phyloP scores from a whole-genome alignment of 1,140 invertebrate species.

The Ostrea edulis region DNA sequence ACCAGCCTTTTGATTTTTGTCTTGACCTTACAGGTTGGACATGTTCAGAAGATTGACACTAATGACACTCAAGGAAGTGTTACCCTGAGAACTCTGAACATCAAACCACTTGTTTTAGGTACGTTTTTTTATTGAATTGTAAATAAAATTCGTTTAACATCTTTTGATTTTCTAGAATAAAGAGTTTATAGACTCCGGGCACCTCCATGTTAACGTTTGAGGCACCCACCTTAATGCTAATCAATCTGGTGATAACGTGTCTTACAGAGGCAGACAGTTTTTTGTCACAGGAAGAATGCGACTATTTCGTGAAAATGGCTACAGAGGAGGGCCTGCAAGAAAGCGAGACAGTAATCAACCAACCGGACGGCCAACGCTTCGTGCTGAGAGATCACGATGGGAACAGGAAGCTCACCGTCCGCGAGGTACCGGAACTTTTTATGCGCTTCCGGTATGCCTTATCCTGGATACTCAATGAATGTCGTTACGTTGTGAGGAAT shows the following conservation, averaged over 20 bases:
- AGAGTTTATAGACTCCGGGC: background rate
- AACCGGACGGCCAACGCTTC: constrained; percentile 8
- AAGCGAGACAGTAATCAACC: constrained; percentile 29
- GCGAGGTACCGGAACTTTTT: background rate
- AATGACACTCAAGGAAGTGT: constrained; percentile 32
- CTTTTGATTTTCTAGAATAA: too few species aligned
- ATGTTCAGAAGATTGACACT: constrained; percentile 24
- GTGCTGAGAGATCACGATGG: constrained; percentile 35
- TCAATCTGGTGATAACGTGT: background rate
- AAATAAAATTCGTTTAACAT: too few species aligned
- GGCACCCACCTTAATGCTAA: background rate
- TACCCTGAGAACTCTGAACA: constrained; percentile 22
- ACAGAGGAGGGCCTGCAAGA: constrained; percentile 27
- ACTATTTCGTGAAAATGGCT: constrained; percentile 40
- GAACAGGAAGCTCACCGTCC: constrained; percentile 21
- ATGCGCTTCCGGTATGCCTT: too few species aligned
- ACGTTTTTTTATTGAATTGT: background rate
- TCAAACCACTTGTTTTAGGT: constrained; percentile 35
- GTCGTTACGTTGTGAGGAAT: too few species aligned
- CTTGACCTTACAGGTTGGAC: background rate
- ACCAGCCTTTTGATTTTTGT: background rate
- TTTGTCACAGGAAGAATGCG: constrained; percentile 41
- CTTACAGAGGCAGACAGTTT: constrained; percentile 40
- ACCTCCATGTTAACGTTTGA: background rate
- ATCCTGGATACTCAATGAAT: too few species aligned